Evolutionary conservation across 2,113 vertebrate species (phyloP).

Genomic region (Oophaga pumilio): DNA sequence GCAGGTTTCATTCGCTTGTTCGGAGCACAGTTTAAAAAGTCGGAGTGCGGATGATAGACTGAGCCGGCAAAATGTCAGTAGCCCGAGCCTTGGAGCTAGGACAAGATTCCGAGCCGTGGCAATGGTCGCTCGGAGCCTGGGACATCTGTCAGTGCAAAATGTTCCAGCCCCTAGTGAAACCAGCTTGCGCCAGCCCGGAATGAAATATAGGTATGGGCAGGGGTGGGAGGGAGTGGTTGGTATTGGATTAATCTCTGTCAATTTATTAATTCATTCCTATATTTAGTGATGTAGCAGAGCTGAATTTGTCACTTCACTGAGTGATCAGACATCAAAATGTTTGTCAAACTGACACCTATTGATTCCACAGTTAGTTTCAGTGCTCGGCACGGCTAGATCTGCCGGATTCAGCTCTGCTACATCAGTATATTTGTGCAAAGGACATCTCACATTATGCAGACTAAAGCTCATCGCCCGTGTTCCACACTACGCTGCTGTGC

Average conservation of each 20-base stretch:
- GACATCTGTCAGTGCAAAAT: constrained; percentile 89
- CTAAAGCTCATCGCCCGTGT: too few relatives aligned
- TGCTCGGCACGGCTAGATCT: neutral
- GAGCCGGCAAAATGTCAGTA: constrained; percentile 85
- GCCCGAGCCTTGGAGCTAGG: constrained; percentile 84
- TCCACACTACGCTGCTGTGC: neutral
- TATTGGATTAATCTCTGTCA: neutral
- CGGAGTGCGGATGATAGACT: constrained; percentile 86
- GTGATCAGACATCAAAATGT: neutral
- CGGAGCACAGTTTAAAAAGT: constrained; percentile 88
- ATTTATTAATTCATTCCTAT: neutral
- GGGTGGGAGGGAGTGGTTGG: neutral
- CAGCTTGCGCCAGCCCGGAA: constrained; percentile 82
- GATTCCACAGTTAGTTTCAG: too few relatives aligned
- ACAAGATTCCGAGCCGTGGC: constrained; percentile 91
- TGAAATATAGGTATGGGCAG: constrained; percentile 90
- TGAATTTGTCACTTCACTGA: neutral
- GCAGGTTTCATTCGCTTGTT: constrained; percentile 96
- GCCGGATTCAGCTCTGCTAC: neutral
- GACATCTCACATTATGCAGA: neutral
- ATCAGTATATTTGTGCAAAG: neutral
- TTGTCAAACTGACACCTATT: neutral
- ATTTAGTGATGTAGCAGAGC: neutral
- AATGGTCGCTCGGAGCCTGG: constrained; percentile 92
- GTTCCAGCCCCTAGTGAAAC: constrained; percentile 75